Evolutionary conservation across 2,797 vertebrate genomes (phyloP), one percentile per base, ranked within the genome.

Genomic region (Selene dorsalis): DNA sequence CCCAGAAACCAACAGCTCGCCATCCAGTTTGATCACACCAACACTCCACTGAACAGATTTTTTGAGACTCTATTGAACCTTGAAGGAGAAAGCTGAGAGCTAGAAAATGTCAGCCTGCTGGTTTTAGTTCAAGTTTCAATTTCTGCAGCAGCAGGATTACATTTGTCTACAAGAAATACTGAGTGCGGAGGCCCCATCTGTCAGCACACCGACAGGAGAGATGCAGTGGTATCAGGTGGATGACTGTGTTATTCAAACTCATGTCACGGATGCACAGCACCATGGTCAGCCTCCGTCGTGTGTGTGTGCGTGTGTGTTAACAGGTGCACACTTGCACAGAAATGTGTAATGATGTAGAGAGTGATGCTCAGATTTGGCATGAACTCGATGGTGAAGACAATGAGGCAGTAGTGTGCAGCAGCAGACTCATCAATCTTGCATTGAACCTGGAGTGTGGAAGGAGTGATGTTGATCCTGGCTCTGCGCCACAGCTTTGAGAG

Each of bases 401-500:
- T 67, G 80, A 73, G 75, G 77, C 68, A 71, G 83, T 69, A 61
- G 69, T 69, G 38, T 81, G 82, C 53, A 65, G 73, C 71, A 76
- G 73, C 71, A 76, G 84, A 80, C 76, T 80, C 87, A 90, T 92
- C 84, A 75, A 81, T 91, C 89, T 84, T 67, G 26, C 7, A 3
- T 73, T 63, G 71, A 78, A 73, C 38, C 71, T 58, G 64, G 53
- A 68, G 82, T 41, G 73, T 65, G 59, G 76, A 82, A 76, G 81
- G 77, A 85, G 62, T 38, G 76, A 75, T 93, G 92, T 93, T 93
- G 86, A 87, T 71, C 69, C 83, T 93, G 92, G 87, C 86, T 7
- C 47, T 0, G 22, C 30, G 84, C 88, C 87, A 12, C 64, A 5
- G 63, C 72, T 74, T 32, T 67, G 75, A 87, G 63, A 76, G 62